Percentiles rank a stretch among this genome's conserved stretches.
These are phyloP conservation scores for Nomada flava DNA, from an alignment of 2,888 invertebrate species.

Conservation along the genomic window DNA sequence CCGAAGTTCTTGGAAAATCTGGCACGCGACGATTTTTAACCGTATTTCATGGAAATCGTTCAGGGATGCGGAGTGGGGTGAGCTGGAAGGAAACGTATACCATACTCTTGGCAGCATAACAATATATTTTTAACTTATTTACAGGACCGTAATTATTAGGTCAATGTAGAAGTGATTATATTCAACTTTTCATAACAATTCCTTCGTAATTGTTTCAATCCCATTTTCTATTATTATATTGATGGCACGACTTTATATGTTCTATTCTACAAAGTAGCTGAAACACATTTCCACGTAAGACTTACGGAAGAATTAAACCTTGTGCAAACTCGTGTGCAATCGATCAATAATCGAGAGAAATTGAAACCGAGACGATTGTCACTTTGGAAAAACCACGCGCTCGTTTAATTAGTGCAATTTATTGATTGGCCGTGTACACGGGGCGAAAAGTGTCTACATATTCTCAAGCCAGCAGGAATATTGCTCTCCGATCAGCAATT, in stretches of 20 bases:
- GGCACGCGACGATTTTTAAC: slow-evolving; percentile 40
- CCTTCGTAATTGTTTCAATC: too few relatives aligned
- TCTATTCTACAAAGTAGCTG: too few relatives aligned
- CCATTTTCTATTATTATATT: too few relatives aligned
- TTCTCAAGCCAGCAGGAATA: slow-evolving; percentile 62
- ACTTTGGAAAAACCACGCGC: slow-evolving; percentile 23
- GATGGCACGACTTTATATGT: too few relatives aligned
- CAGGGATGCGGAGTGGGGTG: background rate
- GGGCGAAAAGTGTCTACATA: slow-evolving; percentile 58
- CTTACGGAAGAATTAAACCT: too few relatives aligned
- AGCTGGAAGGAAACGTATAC: background rate
- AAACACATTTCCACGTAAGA: too few relatives aligned
- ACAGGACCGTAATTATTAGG: background rate
- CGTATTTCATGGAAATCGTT: slow-evolving; percentile 34
- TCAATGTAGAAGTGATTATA: too few relatives aligned
- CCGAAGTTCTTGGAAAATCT: slow-evolving; percentile 39
- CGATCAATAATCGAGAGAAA: background rate
- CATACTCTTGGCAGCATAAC: background rate
- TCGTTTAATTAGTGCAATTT: slow-evolving; percentile 47
- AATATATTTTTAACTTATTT: background rate
- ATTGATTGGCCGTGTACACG: slow-evolving; percentile 50
- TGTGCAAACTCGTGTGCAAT: background rate
- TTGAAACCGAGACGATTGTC: background rate
- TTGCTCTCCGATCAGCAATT: slow-evolving; percentile 71
- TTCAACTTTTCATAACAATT: too few relatives aligned